These are phyloP conservation scores for Oceanodroma tethys DNA, from an alignment of 2,113 vertebrate species.

Conservation along the genomic window DNA sequence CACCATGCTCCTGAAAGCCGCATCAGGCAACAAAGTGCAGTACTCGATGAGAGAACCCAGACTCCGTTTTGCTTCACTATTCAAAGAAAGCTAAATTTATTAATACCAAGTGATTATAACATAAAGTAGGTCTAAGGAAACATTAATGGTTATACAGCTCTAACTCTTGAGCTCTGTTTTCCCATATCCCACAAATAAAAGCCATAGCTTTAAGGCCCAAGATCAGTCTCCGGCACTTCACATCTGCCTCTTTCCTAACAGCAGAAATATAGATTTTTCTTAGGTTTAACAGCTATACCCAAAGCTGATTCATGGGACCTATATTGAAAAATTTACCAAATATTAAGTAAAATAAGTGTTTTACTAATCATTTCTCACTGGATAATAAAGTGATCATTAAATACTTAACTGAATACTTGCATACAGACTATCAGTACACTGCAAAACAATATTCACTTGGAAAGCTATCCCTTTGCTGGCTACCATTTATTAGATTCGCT, in stretches of 20 bases:
- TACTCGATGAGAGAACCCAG: background rate
- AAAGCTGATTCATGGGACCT: background rate
- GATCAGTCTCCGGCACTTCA: background rate
- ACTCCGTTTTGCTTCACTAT: background rate
- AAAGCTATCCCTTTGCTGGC: background rate
- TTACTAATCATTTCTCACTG: background rate
- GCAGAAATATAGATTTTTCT: background rate
- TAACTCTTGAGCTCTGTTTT: background rate
- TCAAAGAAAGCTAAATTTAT: background rate
- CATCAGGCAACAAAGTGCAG: background rate
- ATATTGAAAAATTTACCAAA: background rate
- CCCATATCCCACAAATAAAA: background rate
- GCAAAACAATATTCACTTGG: background rate
- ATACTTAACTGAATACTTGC: background rate
- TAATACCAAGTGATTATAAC: background rate
- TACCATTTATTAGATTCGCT: background rate
- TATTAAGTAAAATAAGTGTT: background rate
- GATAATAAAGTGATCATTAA: background rate
- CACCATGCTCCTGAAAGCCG: background rate
- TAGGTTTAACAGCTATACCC: background rate
- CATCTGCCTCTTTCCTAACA: fast-evolving
- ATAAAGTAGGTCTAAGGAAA: background rate
- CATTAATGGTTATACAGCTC: background rate
- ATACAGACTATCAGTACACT: background rate
- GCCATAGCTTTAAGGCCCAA: background rate